phyloP scores from a whole-genome alignment of 1,140 invertebrate species.

The Luehdorfia chinensis region DNA sequence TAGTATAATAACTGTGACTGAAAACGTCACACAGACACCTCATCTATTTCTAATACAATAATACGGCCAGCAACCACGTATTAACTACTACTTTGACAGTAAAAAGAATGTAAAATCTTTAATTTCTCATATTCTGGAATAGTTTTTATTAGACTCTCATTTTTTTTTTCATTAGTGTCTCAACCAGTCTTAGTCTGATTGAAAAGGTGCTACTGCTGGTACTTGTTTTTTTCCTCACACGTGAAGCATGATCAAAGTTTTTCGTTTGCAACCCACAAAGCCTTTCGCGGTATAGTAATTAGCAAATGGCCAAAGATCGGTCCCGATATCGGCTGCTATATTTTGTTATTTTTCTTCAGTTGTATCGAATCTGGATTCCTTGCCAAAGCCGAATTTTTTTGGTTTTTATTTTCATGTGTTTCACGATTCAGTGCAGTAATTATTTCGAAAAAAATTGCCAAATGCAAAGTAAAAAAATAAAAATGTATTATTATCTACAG shows the following conservation, averaged over 20 bases:
- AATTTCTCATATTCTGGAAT: no score
- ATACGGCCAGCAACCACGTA: no score
- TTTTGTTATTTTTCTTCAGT: constrained; percentile 25
- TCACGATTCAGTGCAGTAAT: no score
- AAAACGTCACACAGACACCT: no score
- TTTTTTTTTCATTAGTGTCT: background rate
- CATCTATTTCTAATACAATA: no score
- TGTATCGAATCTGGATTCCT: constrained; percentile 19
- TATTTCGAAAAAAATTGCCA: no score
- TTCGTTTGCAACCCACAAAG: constrained; percentile 38
- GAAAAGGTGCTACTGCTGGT: background rate
- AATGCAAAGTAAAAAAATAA: no score
- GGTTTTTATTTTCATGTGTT: background rate
- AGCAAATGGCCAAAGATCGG: constrained; percentile 58
- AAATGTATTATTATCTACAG: no score
- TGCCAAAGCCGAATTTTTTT: constrained; percentile 5
- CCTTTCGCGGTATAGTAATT: constrained; percentile 45
- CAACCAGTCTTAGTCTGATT: background rate
- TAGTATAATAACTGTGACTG: no score
- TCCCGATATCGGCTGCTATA: constrained; percentile 31
- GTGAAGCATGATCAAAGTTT: constrained; percentile 32
- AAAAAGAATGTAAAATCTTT: no score
- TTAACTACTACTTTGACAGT: no score
- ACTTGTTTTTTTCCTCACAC: constrained; percentile 1
- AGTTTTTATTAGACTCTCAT: no score